Evolutionary conservation across 2,797 vertebrate species (phyloP).

Genomic region (Hoplostethus atlanticus): DNA sequence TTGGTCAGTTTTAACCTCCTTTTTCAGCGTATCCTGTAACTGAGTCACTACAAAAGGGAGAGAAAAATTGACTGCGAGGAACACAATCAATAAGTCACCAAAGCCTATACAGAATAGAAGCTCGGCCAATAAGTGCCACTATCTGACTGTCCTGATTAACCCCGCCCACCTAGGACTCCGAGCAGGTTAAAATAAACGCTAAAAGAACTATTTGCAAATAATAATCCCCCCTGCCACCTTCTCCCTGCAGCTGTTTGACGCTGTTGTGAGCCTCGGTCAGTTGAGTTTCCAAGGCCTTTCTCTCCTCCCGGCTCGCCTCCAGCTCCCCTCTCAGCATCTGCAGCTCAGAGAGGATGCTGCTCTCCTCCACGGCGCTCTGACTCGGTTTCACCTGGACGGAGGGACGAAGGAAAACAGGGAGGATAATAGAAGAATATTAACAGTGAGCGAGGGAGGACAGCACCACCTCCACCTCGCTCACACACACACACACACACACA

Average conservation of each 20-base stretch:
- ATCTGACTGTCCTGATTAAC: no score
- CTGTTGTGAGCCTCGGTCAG: conserved; percentile 65
- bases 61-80: no score
- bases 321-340: conserved; percentile 65
- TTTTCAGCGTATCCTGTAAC: conserved; percentile 55
- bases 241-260: conserved; percentile 65
- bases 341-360: conserved; percentile 63
- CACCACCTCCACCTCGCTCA: not conserved
- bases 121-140: no score
- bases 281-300: conserved; percentile 43
- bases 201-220: no score
- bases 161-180: no score
- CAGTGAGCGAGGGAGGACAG: not conserved
- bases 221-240: conserved; percentile 70
- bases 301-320: conserved; percentile 66
- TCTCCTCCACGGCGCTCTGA: conserved; percentile 52
- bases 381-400: conserved; percentile 63
- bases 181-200: no score
- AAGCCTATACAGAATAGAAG: no score
- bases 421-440: accelerated
- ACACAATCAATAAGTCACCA: no score
- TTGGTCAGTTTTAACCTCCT: conserved; percentile 17
- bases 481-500: conserved; percentile 18
- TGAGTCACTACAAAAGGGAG: conserved; percentile 63
- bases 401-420: not conserved